Base-by-base conservation (phyloP, 1,140 invertebrate genomes). In the Elymnias hypermnestra region DNA sequence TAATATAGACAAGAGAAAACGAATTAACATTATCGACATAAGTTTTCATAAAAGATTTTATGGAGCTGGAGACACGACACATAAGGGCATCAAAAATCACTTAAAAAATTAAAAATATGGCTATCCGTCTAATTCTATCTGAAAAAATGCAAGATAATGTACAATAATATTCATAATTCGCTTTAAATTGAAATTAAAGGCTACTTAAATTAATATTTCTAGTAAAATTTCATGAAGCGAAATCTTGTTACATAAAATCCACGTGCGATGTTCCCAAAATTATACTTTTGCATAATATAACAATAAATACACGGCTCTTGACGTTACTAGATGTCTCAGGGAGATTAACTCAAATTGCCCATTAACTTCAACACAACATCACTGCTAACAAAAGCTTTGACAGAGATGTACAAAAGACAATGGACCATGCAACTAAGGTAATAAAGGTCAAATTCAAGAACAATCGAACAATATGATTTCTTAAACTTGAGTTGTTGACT, bases 301-400 rank as follows among this genome's bases (percentile, higher is more conserved):
- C 57, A 53, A 72, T 68, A 67, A 68, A 46, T 17, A 65, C 31
- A 53, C 65, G 5, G 45, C 37, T 49, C 63, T 71, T n/a, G n/a
- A n/a, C 49, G 67, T 70, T 57, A 51, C 40, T 22, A 71, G 78
- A 83, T 83, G 73, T 70, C 64, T 62, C 59, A 54, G 31, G 36
- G 29, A 63, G 73, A 83, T 76, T 71, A 77, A 45, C 53, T 65
- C 49, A 71, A 72, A 72, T 72, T 58, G 64, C 58, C 71, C 65
- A 77, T 83, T 75, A 73, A 52, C 53, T 61, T 66, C 45, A 55
- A 35, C 53, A 53, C 39, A 61, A 63, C 46, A 46, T 10, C 36
- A 28, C 48, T 44, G 33, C 19, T 51, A 53, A 43, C 38, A 26
- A 53, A 45, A 38, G 13, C 55, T 37, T 25, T 22, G 9, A 22